Base-by-base conservation (phyloP, 2,113 vertebrate species). In the Lepisosteus oculatus region DNA sequence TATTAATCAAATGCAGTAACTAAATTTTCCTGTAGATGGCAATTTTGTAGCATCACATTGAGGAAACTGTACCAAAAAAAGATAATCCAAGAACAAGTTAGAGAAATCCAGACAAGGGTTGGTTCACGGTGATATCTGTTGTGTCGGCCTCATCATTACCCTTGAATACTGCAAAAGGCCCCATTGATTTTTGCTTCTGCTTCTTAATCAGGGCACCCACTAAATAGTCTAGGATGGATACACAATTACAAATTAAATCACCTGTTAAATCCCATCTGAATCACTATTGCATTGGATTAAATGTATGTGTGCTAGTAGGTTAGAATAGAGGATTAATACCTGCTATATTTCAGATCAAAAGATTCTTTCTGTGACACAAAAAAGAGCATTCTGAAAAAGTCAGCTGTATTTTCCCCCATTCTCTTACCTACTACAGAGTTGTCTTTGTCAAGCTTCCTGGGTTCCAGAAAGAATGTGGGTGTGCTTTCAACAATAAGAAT, bases 1-100 rank as follows among this genome's bases (percentile, higher is more conserved):
- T 51, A 51, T 51, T 51, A 51, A 6, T 51, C 47, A 51, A 8
- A 15, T 85, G 85, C 73, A 76, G 63, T 80, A 11, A 65, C 6
- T 2, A 14, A 41, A 57, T 59, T 68, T 61, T 75, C 85, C 90
- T 89, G 81, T 75, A 90, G 88, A 79, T 83, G 87, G 87, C 87
- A 83, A 81, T 88, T 87, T 84, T 85, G 86, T 66, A 73, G 79
- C 87, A 65, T 68, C 45, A 51, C 76, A 43, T 61, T 56, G 9
- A 70, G 43, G 8, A 3, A 43, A 17, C 2, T 9, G 12, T 1
- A 43, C 1, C 13, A 45, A 44, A 71, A n/a, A 29, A 17, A 12
- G 17, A 51, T 6, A 45, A 9, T 42, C 13, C 13, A 65, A 69
- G n/a, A 72, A 54, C 11, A 65, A 9, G 47, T 51, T 51, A 51